Percentiles rank a stretch among this genome's conserved stretches.
These are phyloP conservation scores for Amblyraja radiata DNA, from an alignment of 2,797 vertebrate genomes.

Conservation along the genomic window DNA sequence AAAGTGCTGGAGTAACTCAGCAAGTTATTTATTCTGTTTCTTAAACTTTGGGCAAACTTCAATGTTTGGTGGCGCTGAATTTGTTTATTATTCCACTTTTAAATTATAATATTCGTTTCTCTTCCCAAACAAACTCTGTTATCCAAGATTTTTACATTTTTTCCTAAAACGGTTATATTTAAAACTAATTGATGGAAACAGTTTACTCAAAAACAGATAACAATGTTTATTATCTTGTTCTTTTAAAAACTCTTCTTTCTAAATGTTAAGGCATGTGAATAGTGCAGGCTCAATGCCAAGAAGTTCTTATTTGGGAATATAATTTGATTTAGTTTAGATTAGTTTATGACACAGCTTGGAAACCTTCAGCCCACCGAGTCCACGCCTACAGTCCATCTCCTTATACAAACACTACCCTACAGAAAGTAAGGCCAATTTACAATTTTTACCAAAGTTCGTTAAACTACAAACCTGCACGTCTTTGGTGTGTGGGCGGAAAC, in stretches of 20 bases:
- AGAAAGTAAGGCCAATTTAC: no score
- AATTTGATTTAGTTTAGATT: no score
- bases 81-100: conserved; percentile 13
- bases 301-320: background rate
- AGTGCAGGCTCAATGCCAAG: background rate
- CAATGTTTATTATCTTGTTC: conserved; percentile 19
- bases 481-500: no score
- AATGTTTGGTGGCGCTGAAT: background rate
- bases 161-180: background rate
- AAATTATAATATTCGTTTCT: background rate
- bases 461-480: no score
- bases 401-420: no score
- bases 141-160: background rate
- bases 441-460: no score
- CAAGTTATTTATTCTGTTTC: no score
- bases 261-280: background rate
- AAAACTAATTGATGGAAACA: conserved; percentile 9
- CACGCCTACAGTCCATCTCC: no score
- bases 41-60: background rate
- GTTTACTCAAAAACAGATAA: conserved; percentile 26
- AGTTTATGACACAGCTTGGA: no score
- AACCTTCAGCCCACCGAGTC: no score
- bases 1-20: background rate
- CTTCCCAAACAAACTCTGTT: conserved; percentile 6
- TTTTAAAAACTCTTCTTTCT: background rate